These are phyloP conservation scores for Clytia hemisphaerica DNA, from an alignment of 30 jellyfish, hydroid and myxozoan species.

Conservation along the genomic window DNA sequence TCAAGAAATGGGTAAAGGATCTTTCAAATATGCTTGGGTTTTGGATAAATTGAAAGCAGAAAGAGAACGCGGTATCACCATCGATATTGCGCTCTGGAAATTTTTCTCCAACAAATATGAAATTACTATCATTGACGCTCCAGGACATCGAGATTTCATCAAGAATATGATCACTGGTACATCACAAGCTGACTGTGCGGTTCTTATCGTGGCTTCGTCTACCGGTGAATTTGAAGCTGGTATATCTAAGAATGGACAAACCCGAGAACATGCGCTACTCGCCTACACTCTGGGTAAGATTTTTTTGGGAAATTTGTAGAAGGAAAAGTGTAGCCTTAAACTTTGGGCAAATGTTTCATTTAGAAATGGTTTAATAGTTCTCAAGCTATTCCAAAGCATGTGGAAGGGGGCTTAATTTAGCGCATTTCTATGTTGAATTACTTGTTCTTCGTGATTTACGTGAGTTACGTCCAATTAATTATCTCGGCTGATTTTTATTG, in stretches of 20 bases:
- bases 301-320: no score
- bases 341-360: no score
- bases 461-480: no score
- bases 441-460: no score
- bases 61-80: slow-evolving; percentile 98
- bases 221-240: slow-evolving; percentile 99
- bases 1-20: slow-evolving; percentile 96
- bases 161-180: slow-evolving; percentile 99
- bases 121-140: slow-evolving; percentile 97
- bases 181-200: slow-evolving; percentile 99
- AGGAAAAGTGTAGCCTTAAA: no score
- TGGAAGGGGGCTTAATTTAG: no score
- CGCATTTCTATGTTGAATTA: no score
- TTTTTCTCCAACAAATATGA: slow-evolving; percentile 50
- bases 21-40: slow-evolving; percentile 99
- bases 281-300: slow-evolving; percentile 90
- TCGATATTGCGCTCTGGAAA: slow-evolving; percentile 88
- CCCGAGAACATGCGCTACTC: slow-evolving; percentile 91
- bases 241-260: slow-evolving; percentile 92
- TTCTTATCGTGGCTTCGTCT: slow-evolving; percentile 89
- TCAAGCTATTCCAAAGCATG: no score
- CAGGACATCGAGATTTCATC: slow-evolving; percentile 99
- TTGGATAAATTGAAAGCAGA: slow-evolving; percentile 94
- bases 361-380: no score
- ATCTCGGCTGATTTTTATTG: no score